These are phyloP conservation scores for Leptopilina myrica DNA, from an alignment of 2,888 invertebrate genomes.

Conservation along the genomic window DNA sequence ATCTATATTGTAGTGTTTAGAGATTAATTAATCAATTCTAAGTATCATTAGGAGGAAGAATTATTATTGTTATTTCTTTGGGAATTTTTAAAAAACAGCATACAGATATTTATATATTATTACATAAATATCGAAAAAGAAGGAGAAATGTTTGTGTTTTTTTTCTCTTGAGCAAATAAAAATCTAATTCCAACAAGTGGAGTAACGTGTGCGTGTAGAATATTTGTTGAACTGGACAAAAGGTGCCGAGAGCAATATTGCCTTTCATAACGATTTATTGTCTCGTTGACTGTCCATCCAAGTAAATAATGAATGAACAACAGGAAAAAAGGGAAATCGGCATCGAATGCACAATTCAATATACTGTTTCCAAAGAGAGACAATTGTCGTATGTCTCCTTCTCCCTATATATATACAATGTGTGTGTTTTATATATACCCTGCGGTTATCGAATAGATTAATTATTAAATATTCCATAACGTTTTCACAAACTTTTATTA, in stretches of 20 bases:
- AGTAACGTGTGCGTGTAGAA: background rate
- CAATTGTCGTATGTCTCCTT: background rate
- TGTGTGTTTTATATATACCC: background rate
- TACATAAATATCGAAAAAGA: background rate
- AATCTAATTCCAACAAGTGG: constrained; percentile 16
- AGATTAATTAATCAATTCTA: too few relatives aligned
- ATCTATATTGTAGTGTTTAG: too few relatives aligned
- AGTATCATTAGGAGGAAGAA: too few relatives aligned
- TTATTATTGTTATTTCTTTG: too few relatives aligned
- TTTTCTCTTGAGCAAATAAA: constrained; percentile 7
- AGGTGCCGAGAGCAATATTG: constrained; percentile 10
- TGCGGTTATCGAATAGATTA: constrained; percentile 31
- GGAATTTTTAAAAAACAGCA: too few relatives aligned
- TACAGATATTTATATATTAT: background rate
- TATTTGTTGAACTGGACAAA: constrained; percentile 28
- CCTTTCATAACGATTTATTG: constrained; percentile 58
- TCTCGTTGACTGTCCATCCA: constrained; percentile 58
- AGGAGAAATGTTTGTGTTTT: background rate
- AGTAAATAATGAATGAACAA: constrained; percentile 55
- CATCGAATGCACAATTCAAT: constrained; percentile 58
- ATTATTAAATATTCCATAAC: constrained; percentile 20
- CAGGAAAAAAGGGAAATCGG: constrained; percentile 47
- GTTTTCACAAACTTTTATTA: background rate
- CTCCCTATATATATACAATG: too few relatives aligned
- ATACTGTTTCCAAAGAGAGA: constrained; percentile 49